A percentile compares a stretch with the other conserved stretches of the same genome.
Evolutionary conservation across 2,113 vertebrate genomes (phyloP).

Genomic region (Climacteris rufus): DNA sequence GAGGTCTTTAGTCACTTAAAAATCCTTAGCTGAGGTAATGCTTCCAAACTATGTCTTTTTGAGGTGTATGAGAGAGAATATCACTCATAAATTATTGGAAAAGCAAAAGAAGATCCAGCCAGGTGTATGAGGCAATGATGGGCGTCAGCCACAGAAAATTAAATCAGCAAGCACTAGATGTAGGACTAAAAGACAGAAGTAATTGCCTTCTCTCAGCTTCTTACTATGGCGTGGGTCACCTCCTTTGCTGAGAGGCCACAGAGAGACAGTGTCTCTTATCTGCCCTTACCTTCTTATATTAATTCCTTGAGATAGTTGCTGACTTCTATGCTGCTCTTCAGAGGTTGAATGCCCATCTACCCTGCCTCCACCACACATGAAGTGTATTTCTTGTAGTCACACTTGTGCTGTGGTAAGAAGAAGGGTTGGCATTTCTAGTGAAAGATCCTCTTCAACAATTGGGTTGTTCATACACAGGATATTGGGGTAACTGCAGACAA

Average conservation of each 20-base stretch:
- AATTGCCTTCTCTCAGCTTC: neutral
- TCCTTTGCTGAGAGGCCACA: neutral
- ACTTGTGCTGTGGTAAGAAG: neutral
- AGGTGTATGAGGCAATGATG: neutral
- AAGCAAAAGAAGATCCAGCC: neutral
- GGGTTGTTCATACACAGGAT: neutral
- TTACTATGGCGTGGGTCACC: neutral
- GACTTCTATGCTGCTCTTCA: neutral
- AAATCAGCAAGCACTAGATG: neutral
- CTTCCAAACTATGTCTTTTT: too few species aligned
- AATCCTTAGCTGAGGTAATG: neutral
- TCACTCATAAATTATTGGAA: neutral
- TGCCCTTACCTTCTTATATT: neutral
- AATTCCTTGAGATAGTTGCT: neutral
- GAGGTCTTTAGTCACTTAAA: neutral
- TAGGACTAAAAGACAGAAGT: neutral
- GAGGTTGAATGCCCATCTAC: neutral
- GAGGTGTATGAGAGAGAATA: neutral
- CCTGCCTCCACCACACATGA: fast-evolving
- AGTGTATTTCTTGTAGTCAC: neutral
- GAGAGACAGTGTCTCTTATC: neutral
- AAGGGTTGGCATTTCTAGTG: neutral
- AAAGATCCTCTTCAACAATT: neutral
- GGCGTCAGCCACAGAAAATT: neutral
- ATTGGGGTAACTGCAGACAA: neutral